Conservation (phyloP, 2,797 vertebrate species). For the Gallinago nigripennis region DNA sequence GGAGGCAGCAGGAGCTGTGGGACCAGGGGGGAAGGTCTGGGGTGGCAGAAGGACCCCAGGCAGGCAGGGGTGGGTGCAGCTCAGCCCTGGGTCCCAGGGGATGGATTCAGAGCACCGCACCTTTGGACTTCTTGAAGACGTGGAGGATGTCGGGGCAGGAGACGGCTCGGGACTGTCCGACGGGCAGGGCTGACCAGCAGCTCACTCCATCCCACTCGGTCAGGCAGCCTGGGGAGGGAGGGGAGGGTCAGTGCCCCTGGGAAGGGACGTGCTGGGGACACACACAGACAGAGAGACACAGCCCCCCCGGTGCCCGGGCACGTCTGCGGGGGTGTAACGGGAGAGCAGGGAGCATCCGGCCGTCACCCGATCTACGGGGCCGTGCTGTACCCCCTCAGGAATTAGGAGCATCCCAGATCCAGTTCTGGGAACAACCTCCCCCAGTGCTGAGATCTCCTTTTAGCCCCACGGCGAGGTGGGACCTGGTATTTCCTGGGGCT, state of each 20-base stretch:
- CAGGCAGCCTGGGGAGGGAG: slow-evolving; percentile 52
- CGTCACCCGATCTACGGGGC: background rate
- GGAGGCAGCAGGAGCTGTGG: background rate
- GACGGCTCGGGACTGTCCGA: slow-evolving; percentile 25
- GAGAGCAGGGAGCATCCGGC: background rate
- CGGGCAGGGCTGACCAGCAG: slow-evolving; percentile 57
- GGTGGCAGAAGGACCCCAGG: background rate
- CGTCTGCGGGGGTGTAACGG: fast-evolving
- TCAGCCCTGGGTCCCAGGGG: background rate
- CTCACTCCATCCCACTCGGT: slow-evolving; percentile 72
- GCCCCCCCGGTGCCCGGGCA: background rate
- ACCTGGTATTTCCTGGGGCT: background rate
- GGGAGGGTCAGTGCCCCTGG: fast-evolving
- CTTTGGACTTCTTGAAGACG: slow-evolving; percentile 36
- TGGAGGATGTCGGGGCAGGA: slow-evolving; percentile 47
- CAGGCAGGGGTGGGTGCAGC: background rate
- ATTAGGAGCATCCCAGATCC: background rate
- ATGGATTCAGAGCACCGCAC: background rate
- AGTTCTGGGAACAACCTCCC: background rate
- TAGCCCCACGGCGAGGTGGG: fast-evolving
- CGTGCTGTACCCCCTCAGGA: background rate
- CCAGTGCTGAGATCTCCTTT: background rate
- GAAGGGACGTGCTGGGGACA: background rate
- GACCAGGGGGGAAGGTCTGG: background rate
- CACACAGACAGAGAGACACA: background rate